Evolutionary conservation across 1,140 invertebrate species (phyloP).

Genomic region (Trigoniulus corallinus): DNA sequence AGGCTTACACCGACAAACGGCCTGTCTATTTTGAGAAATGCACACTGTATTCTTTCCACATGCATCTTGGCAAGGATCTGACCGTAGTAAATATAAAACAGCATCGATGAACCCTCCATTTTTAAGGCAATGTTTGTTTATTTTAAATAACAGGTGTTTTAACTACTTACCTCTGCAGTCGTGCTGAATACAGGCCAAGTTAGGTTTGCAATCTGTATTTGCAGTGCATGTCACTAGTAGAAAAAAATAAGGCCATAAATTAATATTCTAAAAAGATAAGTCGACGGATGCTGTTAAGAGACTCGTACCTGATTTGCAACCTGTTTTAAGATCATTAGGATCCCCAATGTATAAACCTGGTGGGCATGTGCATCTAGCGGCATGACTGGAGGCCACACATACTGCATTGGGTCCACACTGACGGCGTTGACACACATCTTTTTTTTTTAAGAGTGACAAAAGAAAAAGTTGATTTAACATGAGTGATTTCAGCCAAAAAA

Average conservation of each 20-base stretch:
- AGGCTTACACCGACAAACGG: constrained; percentile 55
- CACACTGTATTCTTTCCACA: constrained; percentile 78
- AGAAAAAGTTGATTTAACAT: background rate
- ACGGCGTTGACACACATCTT: constrained; percentile 47
- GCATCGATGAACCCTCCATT: constrained; percentile 40
- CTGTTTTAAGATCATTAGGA: constrained; percentile 41
- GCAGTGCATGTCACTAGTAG: constrained; percentile 14
- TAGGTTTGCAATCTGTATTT: constrained; percentile 18
- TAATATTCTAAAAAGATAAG: too few species aligned
- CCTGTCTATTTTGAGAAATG: constrained; percentile 60
- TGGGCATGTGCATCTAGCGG: constrained; percentile 71
- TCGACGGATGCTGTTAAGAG: too few species aligned
- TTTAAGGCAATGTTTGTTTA: constrained; percentile 49
- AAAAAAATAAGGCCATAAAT: too few species aligned
- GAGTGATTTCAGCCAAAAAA: too few species aligned
- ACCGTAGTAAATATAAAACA: constrained; percentile 33
- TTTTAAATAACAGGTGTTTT: background rate
- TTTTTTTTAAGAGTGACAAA: background rate
- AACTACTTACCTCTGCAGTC: constrained; percentile 36
- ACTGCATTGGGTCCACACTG: constrained; percentile 67
- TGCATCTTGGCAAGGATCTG: constrained; percentile 56
- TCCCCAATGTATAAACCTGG: constrained; percentile 64
- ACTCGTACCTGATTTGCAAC: background rate
- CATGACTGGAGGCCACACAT: constrained; percentile 71
- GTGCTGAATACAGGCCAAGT: constrained; percentile 38